Conservation (phyloP, 2,888 invertebrate species). For the Tetragonula carbonaria region DNA sequence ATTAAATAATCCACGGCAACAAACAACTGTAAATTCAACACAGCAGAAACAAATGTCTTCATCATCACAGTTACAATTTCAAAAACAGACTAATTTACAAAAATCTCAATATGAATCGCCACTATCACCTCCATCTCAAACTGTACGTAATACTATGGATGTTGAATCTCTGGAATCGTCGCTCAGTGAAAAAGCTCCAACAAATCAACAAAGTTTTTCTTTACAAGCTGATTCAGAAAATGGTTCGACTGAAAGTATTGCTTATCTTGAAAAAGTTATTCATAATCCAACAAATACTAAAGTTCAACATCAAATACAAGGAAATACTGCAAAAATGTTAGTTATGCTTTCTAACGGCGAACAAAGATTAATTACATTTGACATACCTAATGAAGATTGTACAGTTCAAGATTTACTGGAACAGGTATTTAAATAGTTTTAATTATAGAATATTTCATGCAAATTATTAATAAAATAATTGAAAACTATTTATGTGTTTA, state of each 20-base stretch:
- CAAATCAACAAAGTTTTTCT: constrained; percentile 44
- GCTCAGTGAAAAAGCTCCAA: constrained; percentile 28
- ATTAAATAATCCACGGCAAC: constrained; percentile 49
- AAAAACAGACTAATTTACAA: constrained; percentile 70
- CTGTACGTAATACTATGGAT: constrained; percentile 46
- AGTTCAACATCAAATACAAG: constrained; percentile 80
- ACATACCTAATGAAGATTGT: constrained; percentile 92
- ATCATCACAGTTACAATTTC: constrained; percentile 72
- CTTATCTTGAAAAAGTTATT: constrained; percentile 79
- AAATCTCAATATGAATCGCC: constrained; percentile 61
- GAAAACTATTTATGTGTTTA: constrained; percentile 71
- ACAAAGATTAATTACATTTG: constrained; percentile 92
- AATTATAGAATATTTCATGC: not conserved
- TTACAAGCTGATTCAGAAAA: constrained; percentile 66
- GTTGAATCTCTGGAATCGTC: constrained; percentile 47
- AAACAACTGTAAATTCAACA: constrained; percentile 66
- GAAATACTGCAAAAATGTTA: constrained; percentile 91
- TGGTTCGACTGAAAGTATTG: constrained; percentile 73
- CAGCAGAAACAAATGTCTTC: constrained; percentile 79
- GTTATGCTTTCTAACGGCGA: constrained; percentile 91
- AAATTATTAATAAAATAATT: constrained; percentile 38
- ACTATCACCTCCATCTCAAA: constrained; percentile 37
- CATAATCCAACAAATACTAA: constrained; percentile 78
- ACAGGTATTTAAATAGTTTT: constrained; percentile 86
- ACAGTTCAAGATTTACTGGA: constrained; percentile 93